Evolutionary conservation across 1,140 invertebrate genomes (phyloP), one percentile per base, ranked within the genome.

Genomic region (Spodoptera litura): DNA sequence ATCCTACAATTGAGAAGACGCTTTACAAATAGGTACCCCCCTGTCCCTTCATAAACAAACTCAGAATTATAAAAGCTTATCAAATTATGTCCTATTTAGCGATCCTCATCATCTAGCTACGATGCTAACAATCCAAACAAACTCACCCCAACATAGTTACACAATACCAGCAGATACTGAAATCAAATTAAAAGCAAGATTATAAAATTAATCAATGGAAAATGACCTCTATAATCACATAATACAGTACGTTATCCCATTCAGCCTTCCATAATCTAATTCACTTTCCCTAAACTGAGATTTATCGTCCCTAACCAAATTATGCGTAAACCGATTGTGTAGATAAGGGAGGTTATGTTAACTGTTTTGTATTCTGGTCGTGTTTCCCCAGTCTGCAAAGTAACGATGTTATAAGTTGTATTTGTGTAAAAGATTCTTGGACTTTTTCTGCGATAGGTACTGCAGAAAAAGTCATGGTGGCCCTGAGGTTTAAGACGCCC

Each of bases 241-340:
- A 85, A 89, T 83, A 77, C 78, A 78, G 76, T 75, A 73, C 81
- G 86, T 91, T 90, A 92, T 88, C 79, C 80, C 62, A 78, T 75
- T 78, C 64, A 79, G 78, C 81, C 85, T 83, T 74, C 62, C 49
- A 71, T 90, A 91, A 93, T 91, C 81, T 87, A 88, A 88, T 80
- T 83, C 86, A 75, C 82, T 71, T 78, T 84, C 85, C 89, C 88
- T 86, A 86, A 91, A 91, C 88, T 88, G 79, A 90, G 91, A 94
- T 94, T 94, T 93, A 93, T 94, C 86, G 85, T 85, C 90, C 91
- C 87, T 91, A 94, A 93, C 78, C 84, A 86, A 92, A 94, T 94
- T 94, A 91, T 86, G 85, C 76, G 83, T 85, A 88, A 92, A 89
- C 86, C 87, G 88, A 93, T 90, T 87, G 86, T 85, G 84, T 61